Percentiles rank a stretch among this genome's conserved stretches.
phyloP scores from a whole-genome alignment of 2,888 invertebrate species.

The Diarsia dahlii region DNA sequence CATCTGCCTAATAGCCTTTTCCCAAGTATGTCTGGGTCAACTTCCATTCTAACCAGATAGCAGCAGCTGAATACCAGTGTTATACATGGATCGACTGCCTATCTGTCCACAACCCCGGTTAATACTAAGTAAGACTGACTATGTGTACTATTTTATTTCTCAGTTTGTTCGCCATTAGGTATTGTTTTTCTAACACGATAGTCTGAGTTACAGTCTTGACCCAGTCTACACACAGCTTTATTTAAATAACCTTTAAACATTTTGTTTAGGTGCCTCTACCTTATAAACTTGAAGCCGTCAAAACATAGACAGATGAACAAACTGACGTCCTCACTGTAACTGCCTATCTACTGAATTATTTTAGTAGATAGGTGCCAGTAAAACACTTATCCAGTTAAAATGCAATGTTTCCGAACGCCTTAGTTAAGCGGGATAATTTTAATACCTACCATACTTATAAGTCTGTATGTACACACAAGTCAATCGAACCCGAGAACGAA shows the following conservation, averaged over 20 bases:
- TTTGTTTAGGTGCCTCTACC: slow-evolving; percentile 3
- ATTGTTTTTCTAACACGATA: neutral
- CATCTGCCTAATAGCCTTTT: too few relatives aligned
- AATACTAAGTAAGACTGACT: too few relatives aligned
- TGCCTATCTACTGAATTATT: slow-evolving; percentile 34
- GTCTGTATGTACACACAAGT: too few relatives aligned
- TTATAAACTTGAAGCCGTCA: slow-evolving; percentile 24
- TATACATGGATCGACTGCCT: too few relatives aligned
- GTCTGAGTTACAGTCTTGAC: neutral
- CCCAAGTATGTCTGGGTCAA: too few relatives aligned
- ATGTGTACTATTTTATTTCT: neutral
- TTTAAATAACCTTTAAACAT: neutral
- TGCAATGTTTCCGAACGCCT: neutral
- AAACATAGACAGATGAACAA: slow-evolving; percentile 36
- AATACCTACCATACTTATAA: too few relatives aligned
- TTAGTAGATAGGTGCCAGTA: slow-evolving; percentile 8
- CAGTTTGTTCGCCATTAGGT: neutral
- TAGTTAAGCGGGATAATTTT: neutral
- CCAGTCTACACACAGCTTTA: neutral
- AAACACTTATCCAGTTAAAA: neutral
- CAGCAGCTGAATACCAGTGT: too few relatives aligned
- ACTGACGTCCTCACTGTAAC: slow-evolving; percentile 8
- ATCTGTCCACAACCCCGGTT: too few relatives aligned
- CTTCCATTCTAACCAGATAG: too few relatives aligned
- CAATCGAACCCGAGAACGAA: too few relatives aligned